These are phyloP conservation scores for Mustela nigripes DNA, from an alignment of 2,113 vertebrate species.

Conservation along the genomic window DNA sequence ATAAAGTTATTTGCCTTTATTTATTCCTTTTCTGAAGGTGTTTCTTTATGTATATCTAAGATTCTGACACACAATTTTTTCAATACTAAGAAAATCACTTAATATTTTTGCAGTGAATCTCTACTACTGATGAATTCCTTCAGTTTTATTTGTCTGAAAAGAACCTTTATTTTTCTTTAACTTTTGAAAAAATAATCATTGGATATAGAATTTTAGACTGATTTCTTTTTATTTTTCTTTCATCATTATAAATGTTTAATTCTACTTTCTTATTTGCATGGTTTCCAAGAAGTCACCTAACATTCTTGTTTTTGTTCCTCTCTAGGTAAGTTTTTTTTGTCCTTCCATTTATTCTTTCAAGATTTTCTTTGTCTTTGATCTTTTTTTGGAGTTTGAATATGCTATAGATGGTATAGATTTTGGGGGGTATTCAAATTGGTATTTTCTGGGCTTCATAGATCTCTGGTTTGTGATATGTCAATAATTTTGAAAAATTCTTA, in stretches of 20 bases:
- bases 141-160: background rate
- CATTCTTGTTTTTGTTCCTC: background rate
- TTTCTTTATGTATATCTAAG: background rate
- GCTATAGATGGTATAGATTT: too few species aligned
- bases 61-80: background rate
- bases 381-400: background rate
- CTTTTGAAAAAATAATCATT: background rate
- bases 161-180: background rate
- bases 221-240: background rate
- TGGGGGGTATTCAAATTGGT: background rate
- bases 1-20: background rate
- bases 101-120: background rate
- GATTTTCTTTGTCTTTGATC: background rate
- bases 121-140: background rate
- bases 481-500: background rate
- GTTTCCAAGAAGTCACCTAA: background rate
- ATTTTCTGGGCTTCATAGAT: background rate
- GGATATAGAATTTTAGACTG: background rate
- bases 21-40: background rate
- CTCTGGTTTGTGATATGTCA: background rate
- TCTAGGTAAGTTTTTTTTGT: background rate
- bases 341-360: background rate
- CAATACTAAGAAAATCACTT: background rate
- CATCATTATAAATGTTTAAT: background rate
- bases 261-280: background rate